Evolutionary conservation across 2,113 vertebrate genomes (phyloP).

Genomic region (Notiomystis cincta): DNA sequence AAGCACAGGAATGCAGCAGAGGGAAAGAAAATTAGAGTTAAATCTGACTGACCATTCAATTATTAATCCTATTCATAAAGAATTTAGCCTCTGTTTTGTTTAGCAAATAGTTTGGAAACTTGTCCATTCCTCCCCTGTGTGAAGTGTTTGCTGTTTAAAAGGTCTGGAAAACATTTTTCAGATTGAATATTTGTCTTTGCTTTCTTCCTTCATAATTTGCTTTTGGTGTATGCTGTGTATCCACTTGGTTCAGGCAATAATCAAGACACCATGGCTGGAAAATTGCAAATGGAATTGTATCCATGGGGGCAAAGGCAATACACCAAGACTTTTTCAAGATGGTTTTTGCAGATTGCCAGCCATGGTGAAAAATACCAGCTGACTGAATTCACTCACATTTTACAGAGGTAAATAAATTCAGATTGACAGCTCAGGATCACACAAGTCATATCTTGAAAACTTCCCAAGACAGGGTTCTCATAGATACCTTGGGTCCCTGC

Average conservation of each 20-base stretch:
- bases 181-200: rapidly evolving
- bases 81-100: constrained; percentile 13
- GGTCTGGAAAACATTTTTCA: neutral
- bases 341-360: neutral
- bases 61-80: constrained; percentile 24
- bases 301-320: rapidly evolving
- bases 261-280: neutral
- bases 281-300: neutral
- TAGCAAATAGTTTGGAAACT: neutral
- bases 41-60: neutral
- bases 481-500: neutral
- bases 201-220: neutral
- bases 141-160: neutral
- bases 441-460: neutral
- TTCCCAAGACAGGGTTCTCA: neutral
- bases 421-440: neutral
- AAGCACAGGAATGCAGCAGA: neutral
- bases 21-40: neutral
- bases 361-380: neutral
- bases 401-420: neutral
- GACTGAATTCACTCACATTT: neutral
- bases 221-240: neutral
- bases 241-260: neutral
- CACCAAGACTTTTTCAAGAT: neutral
- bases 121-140: neutral